Percentiles rank a stretch among this genome's conserved stretches.
These are phyloP conservation scores for Spermophilus dauricus DNA, from an alignment of 2,113 vertebrate species.

Conservation along the genomic window DNA sequence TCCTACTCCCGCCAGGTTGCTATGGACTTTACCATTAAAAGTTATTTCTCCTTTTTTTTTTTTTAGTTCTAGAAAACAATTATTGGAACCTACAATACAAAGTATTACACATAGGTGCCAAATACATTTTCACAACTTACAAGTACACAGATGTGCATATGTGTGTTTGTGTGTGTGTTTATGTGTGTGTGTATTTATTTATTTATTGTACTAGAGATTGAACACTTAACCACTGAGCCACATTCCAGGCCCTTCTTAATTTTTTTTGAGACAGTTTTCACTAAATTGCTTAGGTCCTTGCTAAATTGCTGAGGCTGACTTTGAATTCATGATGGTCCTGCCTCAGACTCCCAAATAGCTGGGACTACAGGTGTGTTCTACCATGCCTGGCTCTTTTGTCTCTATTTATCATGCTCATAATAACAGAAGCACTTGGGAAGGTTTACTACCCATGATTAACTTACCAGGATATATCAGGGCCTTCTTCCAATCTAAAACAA, in stretches of 20 bases:
- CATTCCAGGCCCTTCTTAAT: too few species aligned
- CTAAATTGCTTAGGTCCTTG: too few species aligned
- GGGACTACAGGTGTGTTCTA: not conserved
- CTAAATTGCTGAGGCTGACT: too few species aligned
- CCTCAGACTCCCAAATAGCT: too few species aligned
- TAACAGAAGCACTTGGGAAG: not conserved
- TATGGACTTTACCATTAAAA: not conserved
- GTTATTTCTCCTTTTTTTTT: not conserved
- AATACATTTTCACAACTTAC: not conserved
- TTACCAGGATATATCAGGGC: constrained; percentile 67
- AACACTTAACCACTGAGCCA: too few species aligned
- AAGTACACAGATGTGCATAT: not conserved
- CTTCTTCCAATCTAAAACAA: constrained; percentile 73
- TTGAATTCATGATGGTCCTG: too few species aligned
- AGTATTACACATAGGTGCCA: not conserved
- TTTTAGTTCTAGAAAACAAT: not conserved
- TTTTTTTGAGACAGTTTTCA: too few species aligned
- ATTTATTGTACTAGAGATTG: too few species aligned
- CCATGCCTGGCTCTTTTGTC: not conserved
- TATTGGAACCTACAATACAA: not conserved
- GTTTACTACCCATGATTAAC: not conserved
- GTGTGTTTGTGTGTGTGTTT: not conserved
- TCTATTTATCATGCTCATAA: not conserved
- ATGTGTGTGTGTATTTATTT: too few species aligned
- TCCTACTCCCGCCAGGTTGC: not conserved